phyloP scores from a whole-genome alignment of 2,797 vertebrate species.

The Stomatorhinus walkeri region DNA sequence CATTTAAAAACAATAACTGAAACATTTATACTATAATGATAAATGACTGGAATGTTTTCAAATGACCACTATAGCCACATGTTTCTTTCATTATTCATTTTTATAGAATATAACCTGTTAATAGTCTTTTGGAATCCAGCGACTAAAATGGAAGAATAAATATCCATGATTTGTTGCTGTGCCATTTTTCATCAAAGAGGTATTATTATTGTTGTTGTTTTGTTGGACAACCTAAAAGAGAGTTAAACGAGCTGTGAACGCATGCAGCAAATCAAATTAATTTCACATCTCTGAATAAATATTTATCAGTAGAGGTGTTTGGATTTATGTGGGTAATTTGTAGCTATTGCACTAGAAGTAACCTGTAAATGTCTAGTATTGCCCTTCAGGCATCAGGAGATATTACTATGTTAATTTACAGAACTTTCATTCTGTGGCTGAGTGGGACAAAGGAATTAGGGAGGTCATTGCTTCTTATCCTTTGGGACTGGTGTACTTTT shows the following conservation, averaged over 20 bases:
- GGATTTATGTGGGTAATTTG: conserved; percentile 40
- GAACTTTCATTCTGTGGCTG: conserved; percentile 10
- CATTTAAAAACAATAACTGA: neutral
- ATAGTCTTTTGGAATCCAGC: conserved; percentile 7
- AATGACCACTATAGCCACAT: conserved; percentile 26
- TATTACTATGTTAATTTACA: conserved; percentile 23
- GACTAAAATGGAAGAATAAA: conserved; percentile 2
- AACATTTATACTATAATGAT: neutral
- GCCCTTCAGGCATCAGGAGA: conserved; percentile 40
- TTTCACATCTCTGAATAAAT: conserved; percentile 42
- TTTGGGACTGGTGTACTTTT: neutral
- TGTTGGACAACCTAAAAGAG: conserved; percentile 32
- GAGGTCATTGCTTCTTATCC: neutral
- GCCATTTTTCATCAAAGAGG: conserved; percentile 27
- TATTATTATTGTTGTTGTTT: conserved; percentile 34
- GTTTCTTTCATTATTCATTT: neutral
- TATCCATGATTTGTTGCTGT: conserved; percentile 31
- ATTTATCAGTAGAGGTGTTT: conserved; percentile 40
- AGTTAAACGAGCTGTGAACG: conserved; percentile 32
- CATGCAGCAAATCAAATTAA: conserved; percentile 34
- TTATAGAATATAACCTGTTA: neutral
- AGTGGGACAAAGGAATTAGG: neutral
- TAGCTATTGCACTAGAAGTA: conserved; percentile 29
- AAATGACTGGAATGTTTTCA: conserved; percentile 13
- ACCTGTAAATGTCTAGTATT: conserved; percentile 30